phyloP scores from a whole-genome alignment of 2,888 invertebrate genomes.

The Machimus atricapillus region DNA sequence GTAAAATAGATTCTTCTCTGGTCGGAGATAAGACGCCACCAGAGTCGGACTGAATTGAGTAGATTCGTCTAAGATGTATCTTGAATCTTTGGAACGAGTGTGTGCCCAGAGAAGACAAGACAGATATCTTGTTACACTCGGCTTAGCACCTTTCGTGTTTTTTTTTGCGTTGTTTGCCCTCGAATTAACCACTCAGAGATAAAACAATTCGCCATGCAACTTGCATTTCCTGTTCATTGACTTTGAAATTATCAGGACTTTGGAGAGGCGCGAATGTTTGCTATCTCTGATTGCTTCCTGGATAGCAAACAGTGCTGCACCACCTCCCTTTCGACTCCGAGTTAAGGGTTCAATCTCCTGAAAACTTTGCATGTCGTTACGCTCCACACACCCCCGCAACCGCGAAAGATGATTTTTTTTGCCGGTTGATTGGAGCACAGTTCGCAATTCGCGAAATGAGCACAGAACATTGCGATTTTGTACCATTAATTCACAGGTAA shows the following conservation, averaged over 20 bases:
- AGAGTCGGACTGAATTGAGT: not conserved
- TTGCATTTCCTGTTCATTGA: not conserved
- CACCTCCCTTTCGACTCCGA: not conserved
- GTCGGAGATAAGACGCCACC: not conserved
- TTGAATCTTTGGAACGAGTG: not conserved
- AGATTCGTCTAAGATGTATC: not conserved
- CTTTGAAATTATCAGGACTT: not conserved
- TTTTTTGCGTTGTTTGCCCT: not conserved
- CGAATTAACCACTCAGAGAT: not conserved
- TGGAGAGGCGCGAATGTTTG: not conserved
- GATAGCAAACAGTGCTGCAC: not conserved
- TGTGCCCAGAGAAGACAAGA: not conserved
- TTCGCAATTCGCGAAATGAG: not conserved
- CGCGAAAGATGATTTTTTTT: not conserved
- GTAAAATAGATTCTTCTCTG: not conserved
- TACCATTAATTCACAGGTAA: not conserved
- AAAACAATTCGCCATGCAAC: not conserved
- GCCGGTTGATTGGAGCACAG: not conserved
- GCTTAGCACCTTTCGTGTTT: not conserved
- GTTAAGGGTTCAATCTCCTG: not conserved
- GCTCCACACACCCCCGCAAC: not conserved
- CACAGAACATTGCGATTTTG: not conserved
- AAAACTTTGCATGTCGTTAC: not conserved
- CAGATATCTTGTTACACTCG: not conserved
- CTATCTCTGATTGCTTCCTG: not conserved